Evolutionary conservation across 2,797 vertebrate genomes (phyloP), one percentile per base, ranked within the genome.

Genomic region (Alauda arvensis): DNA sequence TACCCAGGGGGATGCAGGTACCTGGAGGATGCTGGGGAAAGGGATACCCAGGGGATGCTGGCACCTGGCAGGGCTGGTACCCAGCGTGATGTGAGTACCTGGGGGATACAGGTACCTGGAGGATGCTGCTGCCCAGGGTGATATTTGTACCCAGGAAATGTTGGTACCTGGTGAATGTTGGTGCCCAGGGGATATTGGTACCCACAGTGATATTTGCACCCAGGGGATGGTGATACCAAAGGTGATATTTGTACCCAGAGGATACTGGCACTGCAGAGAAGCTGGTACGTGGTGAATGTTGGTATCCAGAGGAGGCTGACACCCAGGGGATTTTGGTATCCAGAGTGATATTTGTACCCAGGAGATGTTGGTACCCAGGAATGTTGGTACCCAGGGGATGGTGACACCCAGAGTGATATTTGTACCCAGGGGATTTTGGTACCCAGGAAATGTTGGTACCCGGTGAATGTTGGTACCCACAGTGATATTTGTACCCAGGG

Each of bases 401-500:
- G 0, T 24, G 42, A 1, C 4, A 28, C 3, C 46, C 10, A 13
- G 10, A 10, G 3, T 39, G 13, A 45, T 74, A 17, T 0, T 31
- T n/a, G 2, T 6, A 28, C 3, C 57, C 10, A 16, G 10, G 14
- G 3, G 12, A 7, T 74, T 13, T 0, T 43, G 21, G 11, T 2
- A 56, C 18, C 53, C 1, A 0, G 17, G 6, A 24, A 21, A 45
- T 23, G 8, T 1, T 28, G 31, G 7, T 21, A 43, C 18, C 40
- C 8, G 11, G 13, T 8, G 2, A 16, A 9, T 72, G 17, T 0
- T 43, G 29, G 10, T 3, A 49, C 18, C 55, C 1, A 0, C 17
- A 8, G 40, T 13, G 25, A 46, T 24, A 3, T 1, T 28, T 24
- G 12, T 17, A 55, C 24, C 51, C 15, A 9, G 19, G 3, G 12